Evolutionary conservation across 2,113 vertebrate genomes (phyloP), one percentile per base, ranked within the genome.

Genomic region (Chloropsis cyanopogon): DNA sequence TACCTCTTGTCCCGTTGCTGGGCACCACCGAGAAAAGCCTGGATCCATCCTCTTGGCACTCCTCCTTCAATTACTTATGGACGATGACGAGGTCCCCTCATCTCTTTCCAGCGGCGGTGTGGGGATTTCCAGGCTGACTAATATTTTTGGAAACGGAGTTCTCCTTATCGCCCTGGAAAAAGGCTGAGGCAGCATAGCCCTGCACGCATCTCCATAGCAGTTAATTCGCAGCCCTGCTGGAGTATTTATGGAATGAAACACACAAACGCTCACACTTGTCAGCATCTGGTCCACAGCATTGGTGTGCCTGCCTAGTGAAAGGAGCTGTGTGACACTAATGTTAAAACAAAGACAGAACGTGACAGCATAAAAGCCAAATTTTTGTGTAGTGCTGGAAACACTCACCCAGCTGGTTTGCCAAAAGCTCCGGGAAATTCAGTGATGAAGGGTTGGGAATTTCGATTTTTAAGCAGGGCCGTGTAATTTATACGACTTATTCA

Each of bases 351-450:
- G 31, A 1, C 1, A 14, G 41, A 69, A 53, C 3, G 7, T 28
- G 64, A 4, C 11, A 20, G 20, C 21, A 1, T 31, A 4, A 84
- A 46, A 1, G 0, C 3, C 10, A 1, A 3, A 2, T 13, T 56
- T 54, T 35, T 31, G 13, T 42, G 17, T 20, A 25, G 25, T 7
- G 16, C 37, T 14, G 33, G n/a, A 31, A 61, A 7, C 22, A 37
- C 31, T 86, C 0, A 2, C 11, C 8, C 7, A 10, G 10, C 39
- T 28, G 50, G 16, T 42, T 72, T 72, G 15, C 13, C 14, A 6
- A 25, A 64, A 61, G 10, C 47, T 63, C 8, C 1, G 25, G 35
- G 12, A 66, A 80, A 35, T 46, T 14, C 25, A 12, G 14, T 10
- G 11, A 5, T 46, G 61, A 42, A 37, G 29, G 7, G 5, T 3